These are phyloP conservation scores for Mionectes olivaceus DNA, from an alignment of 2,797 vertebrate species.

Conservation along the genomic window DNA sequence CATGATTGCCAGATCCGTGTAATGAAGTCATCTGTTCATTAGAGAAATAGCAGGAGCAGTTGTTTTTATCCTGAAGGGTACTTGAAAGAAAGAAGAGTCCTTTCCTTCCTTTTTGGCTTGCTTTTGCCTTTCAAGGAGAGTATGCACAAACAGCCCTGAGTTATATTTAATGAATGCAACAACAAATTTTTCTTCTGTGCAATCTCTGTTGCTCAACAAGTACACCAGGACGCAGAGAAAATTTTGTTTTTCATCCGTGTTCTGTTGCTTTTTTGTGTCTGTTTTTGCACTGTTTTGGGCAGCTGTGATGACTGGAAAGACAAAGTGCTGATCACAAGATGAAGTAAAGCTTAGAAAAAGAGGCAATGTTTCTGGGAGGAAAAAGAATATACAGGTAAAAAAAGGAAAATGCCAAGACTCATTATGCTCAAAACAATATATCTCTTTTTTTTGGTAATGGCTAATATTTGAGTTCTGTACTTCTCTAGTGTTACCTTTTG, in stretches of 20 bases:
- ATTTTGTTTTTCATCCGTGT: conserved; percentile 43
- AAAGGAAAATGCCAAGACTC: background rate
- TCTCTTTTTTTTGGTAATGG: background rate
- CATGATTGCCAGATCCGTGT: background rate
- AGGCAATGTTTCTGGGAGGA: background rate
- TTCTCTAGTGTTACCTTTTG: background rate
- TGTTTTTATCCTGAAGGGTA: conserved; percentile 22
- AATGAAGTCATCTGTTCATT: conserved; percentile 42
- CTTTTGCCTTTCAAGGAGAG: conserved; percentile 37
- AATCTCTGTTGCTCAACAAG: background rate
- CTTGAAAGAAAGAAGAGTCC: conserved; percentile 36
- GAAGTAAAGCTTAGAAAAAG: background rate
- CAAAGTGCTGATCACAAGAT: conserved; percentile 29
- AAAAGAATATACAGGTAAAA: background rate
- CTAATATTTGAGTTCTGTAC: background rate
- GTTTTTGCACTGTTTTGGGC: conserved; percentile 12
- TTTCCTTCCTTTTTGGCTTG: conserved; percentile 26
- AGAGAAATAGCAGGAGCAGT: background rate
- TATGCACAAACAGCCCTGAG: background rate
- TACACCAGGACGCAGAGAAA: conserved; percentile 17
- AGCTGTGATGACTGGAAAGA: conserved; percentile 1
- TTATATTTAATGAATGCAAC: conserved; percentile 23
- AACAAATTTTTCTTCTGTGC: conserved; percentile 23
- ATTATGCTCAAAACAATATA: background rate
- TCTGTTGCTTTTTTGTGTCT: background rate